Base-by-base conservation (phyloP, 2,888 invertebrate species). In the Tenthredo livida region DNA sequence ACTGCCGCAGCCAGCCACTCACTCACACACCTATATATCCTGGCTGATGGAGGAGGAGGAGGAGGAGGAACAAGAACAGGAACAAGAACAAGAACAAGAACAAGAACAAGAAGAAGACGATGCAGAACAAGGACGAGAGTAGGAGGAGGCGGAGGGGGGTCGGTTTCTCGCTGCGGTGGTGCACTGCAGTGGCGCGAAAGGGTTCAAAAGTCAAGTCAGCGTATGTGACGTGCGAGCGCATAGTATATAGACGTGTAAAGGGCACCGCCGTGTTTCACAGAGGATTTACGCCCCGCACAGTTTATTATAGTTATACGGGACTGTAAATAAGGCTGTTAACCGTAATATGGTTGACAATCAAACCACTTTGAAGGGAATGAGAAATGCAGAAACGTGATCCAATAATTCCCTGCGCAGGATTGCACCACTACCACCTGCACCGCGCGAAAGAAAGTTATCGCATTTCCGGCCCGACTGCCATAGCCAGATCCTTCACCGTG, bases 121-220 rank as follows among this genome's bases (percentile, higher is more conserved):
- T 10, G 65, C 0, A 29, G 29, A 12, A 33, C 17, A 6, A 12
- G 33, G 17, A 17, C 33, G 4, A n/a, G 25, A 29, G 25, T 12
- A 65, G 65, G 65, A 21, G 58, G 21, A 58, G 58, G n/a, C n/a
- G 58, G n/a, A 58, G 58, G 58, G 58, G 9, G 58, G 21, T 21
- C 58, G 58, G 29, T 17, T 33, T 33, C 12, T 72, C 33, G 40
- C 75, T 54, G 54, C 10, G 9, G 61, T 54, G 54, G 10, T 12
- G 61, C 61, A 61, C n/a, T n/a, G 21, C 47, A 10, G 40, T 25
- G 65, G 50, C 50, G 83, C 67, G 67, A 83, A 83, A 43, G 83
- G 83, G 83, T 83, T 83, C 83, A 83, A 83, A 67, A 83, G 83
- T 83, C 83, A 67, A 83, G 67, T 83, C 83, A 83, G 67, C 65